Base-by-base conservation (phyloP, 1,140 invertebrate species). In the Drosophila rufa region DNA sequence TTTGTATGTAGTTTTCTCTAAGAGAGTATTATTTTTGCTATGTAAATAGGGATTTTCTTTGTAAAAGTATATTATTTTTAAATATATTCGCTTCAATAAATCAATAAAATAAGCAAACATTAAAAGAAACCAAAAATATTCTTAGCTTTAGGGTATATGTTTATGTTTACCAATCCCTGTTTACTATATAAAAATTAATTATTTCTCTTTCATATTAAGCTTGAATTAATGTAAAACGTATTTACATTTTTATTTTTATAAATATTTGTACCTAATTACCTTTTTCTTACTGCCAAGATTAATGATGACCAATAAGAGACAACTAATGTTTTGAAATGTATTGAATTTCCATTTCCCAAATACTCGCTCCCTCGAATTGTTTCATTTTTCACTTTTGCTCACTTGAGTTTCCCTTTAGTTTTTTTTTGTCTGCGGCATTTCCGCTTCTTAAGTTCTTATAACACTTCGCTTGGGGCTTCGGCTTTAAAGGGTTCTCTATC, bases 391-490 rank as follows among this genome's bases (percentile, higher is more conserved):
- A 46, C 64, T 69, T n/a, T 56, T 19, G n/a, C 66, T 45, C 67
- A 58, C 69, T 73, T 56, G 45, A 73, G 40, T 68, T 70, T 70
- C 48, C 67, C 61, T 55, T 53, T 36, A 12, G 1, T 12, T 38
- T 1, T 55, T 36, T 45, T 36, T 40, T 55, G 69, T 74, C 68
- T 75, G 69, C 56, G 15, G 45, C 80, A 62, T 42, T 79, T 86
- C 82, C 82, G 80, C 76, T 83, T 64, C 64, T 73, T 50, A 59
- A 73, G 69, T 73, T 73, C 67, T 33, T 33, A 51, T 65, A 48
- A 53, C 45, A 62, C 55, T 77, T 62, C 43, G 12, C 51, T 11
- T 9, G 50, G 66, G 69, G 43, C 65, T 58, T 69, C 69, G 45
- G 38, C 12, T 36, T 33, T 42, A 47, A 74, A 74, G 68, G 70